Percentiles rank a stretch among this genome's conserved stretches.
Conservation (phyloP, 2,797 vertebrate genomes). For the Rhynchotus rufescens region DNA sequence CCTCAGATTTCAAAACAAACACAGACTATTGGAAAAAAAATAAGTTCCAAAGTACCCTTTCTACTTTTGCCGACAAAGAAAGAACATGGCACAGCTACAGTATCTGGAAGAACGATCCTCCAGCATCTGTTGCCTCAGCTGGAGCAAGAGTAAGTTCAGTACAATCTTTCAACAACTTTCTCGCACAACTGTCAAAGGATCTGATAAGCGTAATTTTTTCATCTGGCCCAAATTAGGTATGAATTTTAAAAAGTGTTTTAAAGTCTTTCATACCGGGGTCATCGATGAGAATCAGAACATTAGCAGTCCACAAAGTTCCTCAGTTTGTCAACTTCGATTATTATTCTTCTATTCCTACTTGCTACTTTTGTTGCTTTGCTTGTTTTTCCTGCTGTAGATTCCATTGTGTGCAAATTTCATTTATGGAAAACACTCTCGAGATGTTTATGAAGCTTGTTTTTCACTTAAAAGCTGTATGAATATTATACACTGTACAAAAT, state of each 20-base stretch:
- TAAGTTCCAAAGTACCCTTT: background rate
- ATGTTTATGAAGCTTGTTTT: background rate
- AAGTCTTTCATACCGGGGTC: background rate
- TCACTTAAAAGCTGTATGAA: background rate
- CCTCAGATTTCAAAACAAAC: background rate
- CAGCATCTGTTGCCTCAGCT: background rate
- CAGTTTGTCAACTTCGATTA: background rate
- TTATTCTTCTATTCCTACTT: background rate
- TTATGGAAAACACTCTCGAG: background rate
- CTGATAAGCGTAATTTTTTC: background rate
- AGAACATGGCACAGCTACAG: background rate
- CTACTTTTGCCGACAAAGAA: background rate
- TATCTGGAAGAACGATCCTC: background rate
- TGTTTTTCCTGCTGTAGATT: background rate
- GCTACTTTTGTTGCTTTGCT: background rate
- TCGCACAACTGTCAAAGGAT: background rate
- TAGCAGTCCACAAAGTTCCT: background rate
- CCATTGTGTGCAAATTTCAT: background rate
- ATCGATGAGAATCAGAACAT: background rate
- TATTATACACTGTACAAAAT: background rate
- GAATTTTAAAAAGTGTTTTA: background rate
- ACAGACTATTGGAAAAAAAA: background rate
- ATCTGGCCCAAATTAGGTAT: background rate
- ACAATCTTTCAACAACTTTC: background rate
- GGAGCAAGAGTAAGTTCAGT: background rate